phyloP scores from a whole-genome alignment of 1,140 invertebrate species.

The Drosophila miranda region DNA sequence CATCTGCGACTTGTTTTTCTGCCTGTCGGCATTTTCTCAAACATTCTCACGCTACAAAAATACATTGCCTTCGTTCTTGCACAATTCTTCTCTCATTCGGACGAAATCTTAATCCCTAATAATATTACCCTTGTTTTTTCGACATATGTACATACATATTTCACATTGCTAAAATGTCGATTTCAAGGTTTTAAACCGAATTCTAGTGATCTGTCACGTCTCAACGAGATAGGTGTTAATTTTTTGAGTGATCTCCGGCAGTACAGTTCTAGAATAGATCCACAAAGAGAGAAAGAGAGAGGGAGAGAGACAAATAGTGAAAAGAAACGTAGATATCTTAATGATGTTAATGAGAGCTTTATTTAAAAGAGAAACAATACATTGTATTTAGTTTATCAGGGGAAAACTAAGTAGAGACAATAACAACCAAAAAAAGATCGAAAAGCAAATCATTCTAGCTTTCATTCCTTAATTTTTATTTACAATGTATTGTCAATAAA shows the following conservation, averaged over 20 bases:
- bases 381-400: too few species aligned
- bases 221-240: conserved; percentile 27
- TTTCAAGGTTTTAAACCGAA: conserved; percentile 30
- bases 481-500: too few species aligned
- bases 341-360: neutral
- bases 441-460: too few species aligned
- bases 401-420: too few species aligned
- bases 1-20: neutral
- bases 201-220: conserved; percentile 35
- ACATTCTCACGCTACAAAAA: too few species aligned
- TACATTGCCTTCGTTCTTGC: neutral
- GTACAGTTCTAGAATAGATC: conserved; percentile 12
- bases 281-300: conserved; percentile 7
- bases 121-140: conserved; percentile 22
- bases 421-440: too few species aligned
- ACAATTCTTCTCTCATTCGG: too few species aligned
- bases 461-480: too few species aligned
- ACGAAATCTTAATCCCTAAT: too few species aligned
- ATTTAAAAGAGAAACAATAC: too few species aligned
- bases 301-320: neutral
- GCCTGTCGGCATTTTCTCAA: neutral
- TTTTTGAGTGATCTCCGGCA: neutral
- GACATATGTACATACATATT: neutral
- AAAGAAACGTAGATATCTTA: conserved; percentile 1
- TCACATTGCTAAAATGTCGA: conserved; percentile 5